phyloP scores from a whole-genome alignment of 2,888 invertebrate species.

The Bhutanitis thaidina region DNA sequence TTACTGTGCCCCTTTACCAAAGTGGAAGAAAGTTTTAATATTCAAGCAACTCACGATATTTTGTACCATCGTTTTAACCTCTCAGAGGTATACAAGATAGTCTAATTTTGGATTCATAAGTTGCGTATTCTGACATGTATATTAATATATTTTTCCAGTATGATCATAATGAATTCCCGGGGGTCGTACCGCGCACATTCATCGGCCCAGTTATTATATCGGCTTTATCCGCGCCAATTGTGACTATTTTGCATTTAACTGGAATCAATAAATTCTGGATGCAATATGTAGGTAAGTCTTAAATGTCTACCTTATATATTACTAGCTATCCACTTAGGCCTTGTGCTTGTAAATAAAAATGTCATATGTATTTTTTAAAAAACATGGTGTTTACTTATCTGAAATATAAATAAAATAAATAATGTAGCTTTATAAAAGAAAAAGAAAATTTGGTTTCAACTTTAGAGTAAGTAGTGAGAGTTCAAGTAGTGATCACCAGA shows the following conservation, averaged over 20 bases:
- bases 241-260: constrained; percentile 82
- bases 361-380: no score
- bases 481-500: no score
- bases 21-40: constrained; percentile 99
- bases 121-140: constrained; percentile 13
- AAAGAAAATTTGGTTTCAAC: no score
- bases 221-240: constrained; percentile 87
- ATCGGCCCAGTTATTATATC: constrained; percentile 93
- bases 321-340: not conserved
- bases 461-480: no score
- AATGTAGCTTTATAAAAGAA: no score
- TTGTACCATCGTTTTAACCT: constrained; percentile 92
- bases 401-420: no score
- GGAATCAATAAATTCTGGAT: constrained; percentile 91
- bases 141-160: constrained; percentile 82
- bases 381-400: no score
- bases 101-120: constrained; percentile 64
- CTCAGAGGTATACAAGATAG: constrained; percentile 83
- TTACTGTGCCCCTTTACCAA: constrained; percentile 97
- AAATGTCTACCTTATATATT: not conserved
- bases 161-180: constrained; percentile 98
- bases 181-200: constrained; percentile 98
- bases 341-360: no score
- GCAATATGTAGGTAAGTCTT: constrained; percentile 90
- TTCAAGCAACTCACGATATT: constrained; percentile 98